These are phyloP conservation scores for Lamellibrachia luymesi DNA, from an alignment of 1,140 invertebrate genomes.

Conservation along the genomic window DNA sequence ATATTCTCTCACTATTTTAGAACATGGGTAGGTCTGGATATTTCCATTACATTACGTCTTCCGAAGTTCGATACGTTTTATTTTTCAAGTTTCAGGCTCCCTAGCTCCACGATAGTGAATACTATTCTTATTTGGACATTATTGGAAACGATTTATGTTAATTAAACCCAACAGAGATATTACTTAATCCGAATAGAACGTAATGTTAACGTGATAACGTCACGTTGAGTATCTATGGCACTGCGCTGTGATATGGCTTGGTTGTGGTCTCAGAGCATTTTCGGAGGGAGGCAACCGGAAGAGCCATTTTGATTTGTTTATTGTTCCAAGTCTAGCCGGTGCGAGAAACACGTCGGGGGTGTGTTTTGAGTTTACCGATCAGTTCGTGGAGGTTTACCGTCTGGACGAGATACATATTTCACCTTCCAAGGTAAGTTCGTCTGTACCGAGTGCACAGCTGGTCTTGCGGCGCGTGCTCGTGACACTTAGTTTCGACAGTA, in stretches of 20 bases:
- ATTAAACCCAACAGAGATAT: not conserved
- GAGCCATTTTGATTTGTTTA: conserved; percentile 5
- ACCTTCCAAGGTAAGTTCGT: not conserved
- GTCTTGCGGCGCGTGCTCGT: not conserved
- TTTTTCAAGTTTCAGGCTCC: not conserved
- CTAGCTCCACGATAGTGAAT: not conserved
- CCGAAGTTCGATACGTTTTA: not conserved
- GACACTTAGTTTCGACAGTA: not conserved
- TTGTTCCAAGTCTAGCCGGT: not conserved
- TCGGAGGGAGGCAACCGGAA: not conserved
- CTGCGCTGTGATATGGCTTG: not conserved
- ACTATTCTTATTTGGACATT: not conserved
- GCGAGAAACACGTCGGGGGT: not conserved
- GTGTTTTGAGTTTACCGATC: not conserved
- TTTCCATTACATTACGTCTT: not conserved
- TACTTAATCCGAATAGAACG: not conserved
- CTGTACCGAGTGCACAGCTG: not conserved
- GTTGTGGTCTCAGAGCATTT: not conserved
- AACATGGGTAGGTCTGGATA: not conserved
- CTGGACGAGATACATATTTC: not conserved
- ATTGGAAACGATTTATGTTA: not conserved
- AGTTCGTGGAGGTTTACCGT: not conserved
- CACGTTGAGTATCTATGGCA: not conserved
- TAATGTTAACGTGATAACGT: not conserved
- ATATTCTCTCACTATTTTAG: not conserved